Evolutionary conservation across 2,113 vertebrate genomes (phyloP).

Genomic region (Puma concolor): DNA sequence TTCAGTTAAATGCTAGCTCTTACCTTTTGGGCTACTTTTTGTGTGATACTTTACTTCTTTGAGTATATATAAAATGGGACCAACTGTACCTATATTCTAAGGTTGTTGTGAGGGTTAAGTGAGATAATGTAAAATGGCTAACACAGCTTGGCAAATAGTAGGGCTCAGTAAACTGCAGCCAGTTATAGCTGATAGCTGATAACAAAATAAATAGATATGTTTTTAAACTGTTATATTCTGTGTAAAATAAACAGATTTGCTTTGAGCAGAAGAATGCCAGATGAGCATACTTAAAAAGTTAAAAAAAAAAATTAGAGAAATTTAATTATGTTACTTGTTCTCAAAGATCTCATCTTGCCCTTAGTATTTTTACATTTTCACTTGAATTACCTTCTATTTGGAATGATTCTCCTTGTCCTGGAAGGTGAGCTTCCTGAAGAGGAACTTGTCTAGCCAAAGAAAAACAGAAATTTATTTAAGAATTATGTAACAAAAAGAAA

Average conservation of each 20-base stretch:
- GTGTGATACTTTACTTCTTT: neutral
- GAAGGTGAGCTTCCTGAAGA: constrained; percentile 39
- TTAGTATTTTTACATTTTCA: constrained; percentile 65
- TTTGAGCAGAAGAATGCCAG: constrained; percentile 40
- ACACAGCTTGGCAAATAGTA: neutral
- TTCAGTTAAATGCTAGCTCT: neutral
- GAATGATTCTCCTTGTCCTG: neutral
- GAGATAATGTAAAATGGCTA: neutral
- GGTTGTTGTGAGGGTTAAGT: neutral
- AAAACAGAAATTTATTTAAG: constrained; percentile 68
- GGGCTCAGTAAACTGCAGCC: neutral
- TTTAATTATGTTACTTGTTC: constrained; percentile 4
- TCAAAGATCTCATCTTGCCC: neutral
- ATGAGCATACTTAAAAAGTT: constrained; percentile 10
- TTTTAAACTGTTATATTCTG: constrained; percentile 27
- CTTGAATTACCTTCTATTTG: constrained; percentile 55
- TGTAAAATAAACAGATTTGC: constrained; percentile 45
- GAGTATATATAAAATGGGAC: neutral
- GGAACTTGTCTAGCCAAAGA: constrained; percentile 65
- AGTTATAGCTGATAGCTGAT: neutral
- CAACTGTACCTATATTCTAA: neutral
- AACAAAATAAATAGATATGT: neutral
- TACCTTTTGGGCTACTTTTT: neutral
- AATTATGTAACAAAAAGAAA: constrained; percentile 53
- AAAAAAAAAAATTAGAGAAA: constrained; percentile 25